phyloP scores from a whole-genome alignment of 1,140 invertebrate genomes.

The Danaus melanippus region DNA sequence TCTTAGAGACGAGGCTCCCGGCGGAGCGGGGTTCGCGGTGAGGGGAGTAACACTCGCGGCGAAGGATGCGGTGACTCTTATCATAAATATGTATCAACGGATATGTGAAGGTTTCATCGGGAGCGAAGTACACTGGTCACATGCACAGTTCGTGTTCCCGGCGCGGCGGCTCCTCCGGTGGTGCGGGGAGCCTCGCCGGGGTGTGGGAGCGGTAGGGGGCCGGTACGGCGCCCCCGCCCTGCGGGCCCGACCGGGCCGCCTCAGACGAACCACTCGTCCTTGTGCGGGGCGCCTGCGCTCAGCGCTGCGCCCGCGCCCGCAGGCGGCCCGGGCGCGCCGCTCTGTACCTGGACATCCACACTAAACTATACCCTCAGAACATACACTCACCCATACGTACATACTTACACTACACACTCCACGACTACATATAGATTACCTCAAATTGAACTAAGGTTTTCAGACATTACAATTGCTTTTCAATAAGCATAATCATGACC shows the following conservation, averaged over 20 bases:
- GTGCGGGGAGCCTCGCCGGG: neutral
- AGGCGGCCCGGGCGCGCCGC: conserved; percentile 72
- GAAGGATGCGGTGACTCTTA: conserved; percentile 13
- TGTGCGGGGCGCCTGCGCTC: conserved; percentile 71
- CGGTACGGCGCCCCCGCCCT: conserved; percentile 70
- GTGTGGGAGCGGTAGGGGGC: conserved; percentile 38
- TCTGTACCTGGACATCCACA: conserved; percentile 47
- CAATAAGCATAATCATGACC: too few species aligned
- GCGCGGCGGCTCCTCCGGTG: too few species aligned
- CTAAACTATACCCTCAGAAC: neutral
- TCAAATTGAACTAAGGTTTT: too few species aligned
- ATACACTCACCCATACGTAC: too few species aligned
- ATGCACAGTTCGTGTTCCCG: conserved; percentile 10
- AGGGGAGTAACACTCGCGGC: conserved; percentile 23
- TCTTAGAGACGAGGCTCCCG: conserved; percentile 16
- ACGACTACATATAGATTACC: too few species aligned
- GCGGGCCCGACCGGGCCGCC: conserved; percentile 59
- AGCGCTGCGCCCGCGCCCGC: conserved; percentile 70
- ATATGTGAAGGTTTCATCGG: conserved; percentile 16
- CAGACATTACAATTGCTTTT: too few species aligned
- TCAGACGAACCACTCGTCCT: conserved; percentile 83
- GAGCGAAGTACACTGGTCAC: neutral
- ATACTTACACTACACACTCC: too few species aligned
- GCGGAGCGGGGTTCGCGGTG: conserved; percentile 4
- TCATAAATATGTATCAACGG: conserved; percentile 13